These are phyloP conservation scores for Lagopus muta DNA, from an alignment of 2,113 vertebrate species.

Conservation along the genomic window DNA sequence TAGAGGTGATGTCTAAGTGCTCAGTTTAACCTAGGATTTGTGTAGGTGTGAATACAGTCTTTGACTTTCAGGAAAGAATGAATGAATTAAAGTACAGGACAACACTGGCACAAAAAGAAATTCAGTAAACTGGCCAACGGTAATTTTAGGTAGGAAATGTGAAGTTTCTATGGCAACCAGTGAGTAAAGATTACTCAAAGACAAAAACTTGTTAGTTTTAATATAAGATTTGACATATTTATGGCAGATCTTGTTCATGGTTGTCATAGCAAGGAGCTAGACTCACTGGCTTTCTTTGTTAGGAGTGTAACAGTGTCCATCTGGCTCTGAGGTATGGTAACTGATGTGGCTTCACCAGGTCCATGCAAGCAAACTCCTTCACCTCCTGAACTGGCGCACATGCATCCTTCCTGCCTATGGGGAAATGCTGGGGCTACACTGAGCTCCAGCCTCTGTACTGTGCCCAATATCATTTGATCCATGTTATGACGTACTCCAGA, in stretches of 20 bases:
- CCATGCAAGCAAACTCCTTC: background rate
- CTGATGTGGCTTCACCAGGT: background rate
- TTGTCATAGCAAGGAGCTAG: conserved; percentile 46
- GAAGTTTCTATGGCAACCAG: conserved; percentile 40
- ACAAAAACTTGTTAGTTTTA: conserved; percentile 36
- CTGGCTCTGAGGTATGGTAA: background rate
- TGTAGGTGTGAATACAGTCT: background rate
- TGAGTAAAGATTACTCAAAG: conserved; percentile 25
- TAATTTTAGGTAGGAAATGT: conserved; percentile 44
- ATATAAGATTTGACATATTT: background rate
- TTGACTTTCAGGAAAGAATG: background rate
- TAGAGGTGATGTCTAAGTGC: background rate
- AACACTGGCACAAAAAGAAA: background rate
- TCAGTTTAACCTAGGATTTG: background rate
- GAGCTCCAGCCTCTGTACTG: background rate
- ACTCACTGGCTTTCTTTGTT: background rate
- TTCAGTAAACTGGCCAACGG: background rate
- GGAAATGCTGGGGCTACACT: too few species aligned
- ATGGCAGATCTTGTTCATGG: background rate
- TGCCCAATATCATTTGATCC: rapidly evolving
- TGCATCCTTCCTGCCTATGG: background rate
- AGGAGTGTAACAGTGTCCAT: background rate
- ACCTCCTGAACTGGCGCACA: rapidly evolving
- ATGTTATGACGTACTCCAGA: background rate
- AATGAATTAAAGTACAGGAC: background rate